Evolutionary conservation across 2,113 vertebrate species (phyloP).

Genomic region (Ranitomeya imitator): DNA sequence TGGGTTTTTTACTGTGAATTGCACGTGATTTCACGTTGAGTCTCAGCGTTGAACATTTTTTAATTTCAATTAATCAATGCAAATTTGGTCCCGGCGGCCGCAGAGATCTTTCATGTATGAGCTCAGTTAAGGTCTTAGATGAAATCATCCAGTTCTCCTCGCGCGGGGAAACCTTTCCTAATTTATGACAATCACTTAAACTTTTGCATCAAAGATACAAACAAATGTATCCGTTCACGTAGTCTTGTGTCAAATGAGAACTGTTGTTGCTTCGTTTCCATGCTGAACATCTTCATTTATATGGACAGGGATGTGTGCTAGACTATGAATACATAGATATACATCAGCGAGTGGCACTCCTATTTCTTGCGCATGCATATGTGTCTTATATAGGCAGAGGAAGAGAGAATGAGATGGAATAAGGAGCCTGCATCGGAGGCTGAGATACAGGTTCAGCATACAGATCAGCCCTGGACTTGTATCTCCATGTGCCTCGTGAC

Average conservation of each 20-base stretch:
- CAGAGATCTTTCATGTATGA: not conserved
- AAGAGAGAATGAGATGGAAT: not conserved
- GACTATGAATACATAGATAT: not conserved
- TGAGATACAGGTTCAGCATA: constrained; percentile 29
- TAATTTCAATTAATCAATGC: not conserved
- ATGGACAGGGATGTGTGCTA: not conserved
- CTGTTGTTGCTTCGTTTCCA: not conserved
- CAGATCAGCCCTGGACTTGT: constrained; percentile 30
- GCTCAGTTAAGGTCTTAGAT: not conserved
- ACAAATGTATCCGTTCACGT: not conserved
- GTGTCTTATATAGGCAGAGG: not conserved
- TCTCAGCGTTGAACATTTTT: not conserved
- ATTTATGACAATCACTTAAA: not conserved
- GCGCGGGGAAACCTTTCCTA: not conserved
- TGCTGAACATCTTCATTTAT: not conserved
- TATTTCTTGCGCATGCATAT: not conserved
- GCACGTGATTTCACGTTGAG: too few relatives aligned
- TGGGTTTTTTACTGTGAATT: not conserved
- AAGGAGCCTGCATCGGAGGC: constrained; percentile 3
- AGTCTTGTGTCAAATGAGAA: not conserved
- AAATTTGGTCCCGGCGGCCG: not conserved
- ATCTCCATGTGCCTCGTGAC: not conserved
- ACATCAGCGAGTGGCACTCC: not conserved
- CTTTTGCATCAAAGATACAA: too few relatives aligned
- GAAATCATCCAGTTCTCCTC: not conserved